These are phyloP conservation scores for Lochmaea crataegi DNA, from an alignment of 2,888 invertebrate genomes.

Conservation along the genomic window DNA sequence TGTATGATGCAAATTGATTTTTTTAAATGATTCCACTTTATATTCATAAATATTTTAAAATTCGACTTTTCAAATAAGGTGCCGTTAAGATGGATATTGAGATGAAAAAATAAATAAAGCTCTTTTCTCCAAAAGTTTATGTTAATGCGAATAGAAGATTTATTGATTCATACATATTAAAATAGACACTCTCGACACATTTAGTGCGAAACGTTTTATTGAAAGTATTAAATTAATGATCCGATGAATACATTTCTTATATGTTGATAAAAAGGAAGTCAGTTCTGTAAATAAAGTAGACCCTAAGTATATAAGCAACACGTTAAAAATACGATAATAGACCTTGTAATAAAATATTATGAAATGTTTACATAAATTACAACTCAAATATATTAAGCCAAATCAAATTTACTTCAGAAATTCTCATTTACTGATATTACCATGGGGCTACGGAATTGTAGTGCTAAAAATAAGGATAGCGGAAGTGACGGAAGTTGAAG, in stretches of 20 bases:
- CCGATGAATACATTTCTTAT: neutral
- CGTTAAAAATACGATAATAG: neutral
- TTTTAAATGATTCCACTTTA: neutral
- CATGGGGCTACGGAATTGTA: too few relatives aligned
- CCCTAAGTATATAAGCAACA: neutral
- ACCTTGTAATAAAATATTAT: neutral
- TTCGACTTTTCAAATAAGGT: neutral
- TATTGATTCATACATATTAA: slow-evolving; percentile 17
- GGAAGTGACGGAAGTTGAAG: too few relatives aligned
- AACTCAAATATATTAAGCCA: neutral
- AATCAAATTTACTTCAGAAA: too few relatives aligned
- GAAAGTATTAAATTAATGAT: neutral
- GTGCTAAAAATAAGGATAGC: too few relatives aligned
- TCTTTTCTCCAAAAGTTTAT: slow-evolving; percentile 10
- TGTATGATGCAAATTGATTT: neutral
- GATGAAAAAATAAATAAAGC: neutral
- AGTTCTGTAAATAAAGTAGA: neutral
- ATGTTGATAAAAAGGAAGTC: slow-evolving; percentile 4
- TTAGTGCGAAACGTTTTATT: neutral
- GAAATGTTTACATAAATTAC: neutral
- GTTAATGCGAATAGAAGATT: slow-evolving; percentile 2
- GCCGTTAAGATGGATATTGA: neutral
- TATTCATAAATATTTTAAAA: neutral
- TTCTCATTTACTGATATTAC: too few relatives aligned
- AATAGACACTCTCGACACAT: slow-evolving; percentile 1